A percentile compares a stretch with the other conserved stretches of the same genome.
Conservation (phyloP, 2,113 vertebrate species). For the Sturnira hondurensis region DNA sequence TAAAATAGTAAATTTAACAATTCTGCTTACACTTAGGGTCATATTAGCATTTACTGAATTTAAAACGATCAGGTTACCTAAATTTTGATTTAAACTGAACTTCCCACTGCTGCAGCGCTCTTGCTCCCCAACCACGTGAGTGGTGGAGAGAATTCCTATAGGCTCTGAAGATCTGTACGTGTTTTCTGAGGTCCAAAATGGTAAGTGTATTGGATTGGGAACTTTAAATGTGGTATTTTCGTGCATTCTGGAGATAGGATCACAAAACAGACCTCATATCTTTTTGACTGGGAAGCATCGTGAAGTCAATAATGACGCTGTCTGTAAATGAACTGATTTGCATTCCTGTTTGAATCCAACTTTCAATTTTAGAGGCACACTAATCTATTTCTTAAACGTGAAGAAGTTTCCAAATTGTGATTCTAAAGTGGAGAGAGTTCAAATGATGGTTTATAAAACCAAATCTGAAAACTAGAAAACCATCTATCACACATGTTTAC, state of each 20-base stretch:
- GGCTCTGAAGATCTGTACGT: not conserved
- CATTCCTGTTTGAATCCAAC: not conserved
- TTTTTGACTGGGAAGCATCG: not conserved
- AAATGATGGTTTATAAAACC: not conserved
- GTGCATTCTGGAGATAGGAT: not conserved
- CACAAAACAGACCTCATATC: not conserved
- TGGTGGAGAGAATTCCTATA: not conserved
- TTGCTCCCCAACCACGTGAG: not conserved
- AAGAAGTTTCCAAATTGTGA: not conserved
- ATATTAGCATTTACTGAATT: conserved; percentile 3
- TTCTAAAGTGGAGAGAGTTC: not conserved
- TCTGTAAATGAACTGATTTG: not conserved
- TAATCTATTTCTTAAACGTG: not conserved
- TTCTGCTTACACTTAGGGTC: not conserved
- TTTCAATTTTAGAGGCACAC: not conserved
- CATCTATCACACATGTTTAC: not conserved
- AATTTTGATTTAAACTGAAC: not conserved
- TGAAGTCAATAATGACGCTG: not conserved
- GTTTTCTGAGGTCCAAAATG: not conserved
- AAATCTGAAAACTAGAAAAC: not conserved
- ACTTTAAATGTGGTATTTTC: not conserved
- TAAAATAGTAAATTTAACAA: not conserved
- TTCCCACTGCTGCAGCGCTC: not conserved
- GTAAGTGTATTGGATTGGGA: not conserved
- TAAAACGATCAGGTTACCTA: not conserved